These are phyloP conservation scores for Ophiothrix spiculata DNA, from an alignment of 35 echinoderm and acorn worm species.

Conservation along the genomic window DNA sequence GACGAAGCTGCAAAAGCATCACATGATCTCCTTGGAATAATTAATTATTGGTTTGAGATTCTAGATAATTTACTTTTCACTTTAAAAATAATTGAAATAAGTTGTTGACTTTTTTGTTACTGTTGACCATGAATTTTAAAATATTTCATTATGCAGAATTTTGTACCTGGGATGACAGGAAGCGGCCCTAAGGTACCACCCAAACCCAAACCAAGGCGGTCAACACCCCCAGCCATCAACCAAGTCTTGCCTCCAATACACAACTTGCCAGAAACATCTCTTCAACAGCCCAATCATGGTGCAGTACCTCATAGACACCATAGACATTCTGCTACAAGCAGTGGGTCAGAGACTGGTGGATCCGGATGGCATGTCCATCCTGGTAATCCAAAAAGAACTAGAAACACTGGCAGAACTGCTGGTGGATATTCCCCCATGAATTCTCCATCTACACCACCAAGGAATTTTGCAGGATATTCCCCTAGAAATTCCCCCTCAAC, in stretches of 20 bases:
- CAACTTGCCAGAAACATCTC: slow-evolving; percentile 7
- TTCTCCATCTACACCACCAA: no score
- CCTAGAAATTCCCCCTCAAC: no score
- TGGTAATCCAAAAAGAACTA: background rate
- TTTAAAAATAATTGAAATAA: no score
- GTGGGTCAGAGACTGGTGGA: background rate
- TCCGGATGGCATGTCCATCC: background rate
- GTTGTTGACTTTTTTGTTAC: no score
- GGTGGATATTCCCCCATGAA: no score
- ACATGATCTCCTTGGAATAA: no score
- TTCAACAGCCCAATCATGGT: background rate
- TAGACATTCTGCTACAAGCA: background rate
- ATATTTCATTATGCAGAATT: no score
- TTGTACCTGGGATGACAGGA: background rate
- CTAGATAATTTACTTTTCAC: no score
- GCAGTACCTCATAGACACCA: background rate
- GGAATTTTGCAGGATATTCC: no score
- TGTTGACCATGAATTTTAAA: no score
- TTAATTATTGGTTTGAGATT: no score
- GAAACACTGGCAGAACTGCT: background rate
- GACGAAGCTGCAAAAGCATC: no score
- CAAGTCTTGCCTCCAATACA: background rate
- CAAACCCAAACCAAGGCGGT: background rate
- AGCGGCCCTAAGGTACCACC: background rate
- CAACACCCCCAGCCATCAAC: background rate